Evolutionary conservation across 1,140 invertebrate species (phyloP).

Genomic region (Drosophila gunungcola): DNA sequence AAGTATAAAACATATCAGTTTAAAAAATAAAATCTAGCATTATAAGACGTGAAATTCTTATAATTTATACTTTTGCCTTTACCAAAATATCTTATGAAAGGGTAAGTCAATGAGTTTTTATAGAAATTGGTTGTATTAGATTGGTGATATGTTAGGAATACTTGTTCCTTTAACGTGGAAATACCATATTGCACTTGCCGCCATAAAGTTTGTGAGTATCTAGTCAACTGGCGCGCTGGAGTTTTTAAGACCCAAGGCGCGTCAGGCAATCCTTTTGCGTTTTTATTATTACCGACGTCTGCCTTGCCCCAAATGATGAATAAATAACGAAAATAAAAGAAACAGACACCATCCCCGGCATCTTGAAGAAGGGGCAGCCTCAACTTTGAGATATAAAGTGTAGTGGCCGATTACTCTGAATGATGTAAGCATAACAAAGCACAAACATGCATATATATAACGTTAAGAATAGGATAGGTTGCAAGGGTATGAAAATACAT

Average conservation of each 20-base stretch:
- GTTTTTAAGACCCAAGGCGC: slow-evolving; percentile 33
- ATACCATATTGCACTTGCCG: not conserved
- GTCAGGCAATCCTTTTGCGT: slow-evolving; percentile 15
- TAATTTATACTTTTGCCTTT: too few species aligned
- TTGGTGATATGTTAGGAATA: not conserved
- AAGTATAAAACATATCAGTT: too few species aligned
- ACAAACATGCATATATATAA: not conserved
- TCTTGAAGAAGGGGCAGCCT: not conserved
- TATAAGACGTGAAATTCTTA: too few species aligned
- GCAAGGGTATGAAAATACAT: too few species aligned
- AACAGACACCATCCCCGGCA: not conserved
- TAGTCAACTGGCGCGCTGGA: not conserved
- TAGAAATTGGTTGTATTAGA: too few species aligned
- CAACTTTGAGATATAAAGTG: not conserved
- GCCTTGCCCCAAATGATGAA: slow-evolving; percentile 11
- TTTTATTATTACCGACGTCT: slow-evolving; percentile 27
- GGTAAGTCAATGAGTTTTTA: too few species aligned
- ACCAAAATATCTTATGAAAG: too few species aligned
- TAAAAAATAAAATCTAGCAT: too few species aligned
- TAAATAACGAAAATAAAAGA: slow-evolving; percentile 16
- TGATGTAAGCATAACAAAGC: not conserved
- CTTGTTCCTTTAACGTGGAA: not conserved
- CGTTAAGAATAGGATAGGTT: not conserved
- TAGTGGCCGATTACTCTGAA: not conserved
- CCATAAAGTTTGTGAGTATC: not conserved